Evolutionary conservation across 1,140 invertebrate genomes (phyloP).

Genomic region (Triops longicaudatus): DNA sequence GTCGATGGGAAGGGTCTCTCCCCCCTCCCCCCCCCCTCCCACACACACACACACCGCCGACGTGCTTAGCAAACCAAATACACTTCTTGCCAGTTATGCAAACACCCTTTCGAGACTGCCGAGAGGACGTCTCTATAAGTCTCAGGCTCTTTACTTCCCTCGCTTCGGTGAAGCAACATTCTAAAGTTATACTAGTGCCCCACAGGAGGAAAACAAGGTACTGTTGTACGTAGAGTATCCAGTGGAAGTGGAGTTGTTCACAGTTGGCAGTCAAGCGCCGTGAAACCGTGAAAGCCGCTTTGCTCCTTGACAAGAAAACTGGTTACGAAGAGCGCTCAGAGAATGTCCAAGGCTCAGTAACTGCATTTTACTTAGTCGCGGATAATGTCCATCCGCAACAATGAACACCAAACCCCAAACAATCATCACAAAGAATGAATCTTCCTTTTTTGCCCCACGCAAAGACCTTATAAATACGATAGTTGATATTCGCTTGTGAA

Average conservation of each 20-base stretch:
- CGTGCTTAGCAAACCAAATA: background rate
- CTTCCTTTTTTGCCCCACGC: no score
- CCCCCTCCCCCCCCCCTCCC: no score
- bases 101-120: background rate
- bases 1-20: background rate
- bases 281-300: background rate
- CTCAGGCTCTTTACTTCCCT: background rate
- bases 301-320: background rate
- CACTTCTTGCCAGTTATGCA: slow-evolving; percentile 11
- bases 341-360: background rate
- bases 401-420: background rate
- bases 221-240: no score
- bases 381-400: background rate
- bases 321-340: background rate
- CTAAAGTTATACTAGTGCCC: background rate
- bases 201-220: background rate
- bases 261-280: background rate
- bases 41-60: no score
- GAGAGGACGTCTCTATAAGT: background rate
- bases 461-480: no score
- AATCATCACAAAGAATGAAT: background rate
- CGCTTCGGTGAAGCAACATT: background rate
- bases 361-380: background rate
- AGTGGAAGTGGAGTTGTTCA: background rate
- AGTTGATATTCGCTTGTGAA: no score